Conservation (phyloP, 1,140 invertebrate species). For the Arion vulgaris region DNA sequence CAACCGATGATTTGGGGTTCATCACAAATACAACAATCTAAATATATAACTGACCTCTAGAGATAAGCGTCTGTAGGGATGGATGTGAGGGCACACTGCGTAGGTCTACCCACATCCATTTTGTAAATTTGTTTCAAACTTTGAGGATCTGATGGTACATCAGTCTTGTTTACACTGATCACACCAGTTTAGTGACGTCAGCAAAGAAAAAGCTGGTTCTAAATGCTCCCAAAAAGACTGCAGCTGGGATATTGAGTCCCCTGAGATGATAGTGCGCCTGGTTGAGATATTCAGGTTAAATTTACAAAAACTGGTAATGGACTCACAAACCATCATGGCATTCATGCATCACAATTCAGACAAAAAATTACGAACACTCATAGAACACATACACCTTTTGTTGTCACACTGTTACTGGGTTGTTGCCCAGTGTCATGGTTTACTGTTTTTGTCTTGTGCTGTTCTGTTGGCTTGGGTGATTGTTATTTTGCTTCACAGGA, state of each 20-base stretch:
- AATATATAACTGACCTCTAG: slow-evolving; percentile 36
- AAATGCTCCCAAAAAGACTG: slow-evolving; percentile 87
- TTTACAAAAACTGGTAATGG: background rate
- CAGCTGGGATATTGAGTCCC: slow-evolving; percentile 86
- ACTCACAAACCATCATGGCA: background rate
- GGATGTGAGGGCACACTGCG: slow-evolving; percentile 47
- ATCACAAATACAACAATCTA: too few relatives aligned
- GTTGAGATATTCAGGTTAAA: slow-evolving; percentile 36
- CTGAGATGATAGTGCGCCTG: slow-evolving; percentile 70
- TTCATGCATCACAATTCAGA: background rate
- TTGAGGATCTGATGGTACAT: slow-evolving; percentile 74
- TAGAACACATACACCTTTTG: too few relatives aligned
- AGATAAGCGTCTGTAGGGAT: slow-evolving; percentile 37
- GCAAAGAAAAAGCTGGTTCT: slow-evolving; percentile 96
- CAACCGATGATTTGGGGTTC: too few relatives aligned
- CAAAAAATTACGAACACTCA: too few relatives aligned
- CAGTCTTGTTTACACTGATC: slow-evolving; percentile 91
- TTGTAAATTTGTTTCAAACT: slow-evolving; percentile 86
- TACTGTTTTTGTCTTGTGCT: too few relatives aligned
- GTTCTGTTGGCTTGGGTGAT: too few relatives aligned
- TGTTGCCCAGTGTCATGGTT: too few relatives aligned
- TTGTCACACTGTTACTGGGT: too few relatives aligned
- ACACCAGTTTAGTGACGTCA: slow-evolving; percentile 96
- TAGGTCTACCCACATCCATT: slow-evolving; percentile 68
- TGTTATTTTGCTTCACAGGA: too few relatives aligned